These are phyloP conservation scores for Thera britannica DNA, from an alignment of 2,888 invertebrate species.

Conservation along the genomic window DNA sequence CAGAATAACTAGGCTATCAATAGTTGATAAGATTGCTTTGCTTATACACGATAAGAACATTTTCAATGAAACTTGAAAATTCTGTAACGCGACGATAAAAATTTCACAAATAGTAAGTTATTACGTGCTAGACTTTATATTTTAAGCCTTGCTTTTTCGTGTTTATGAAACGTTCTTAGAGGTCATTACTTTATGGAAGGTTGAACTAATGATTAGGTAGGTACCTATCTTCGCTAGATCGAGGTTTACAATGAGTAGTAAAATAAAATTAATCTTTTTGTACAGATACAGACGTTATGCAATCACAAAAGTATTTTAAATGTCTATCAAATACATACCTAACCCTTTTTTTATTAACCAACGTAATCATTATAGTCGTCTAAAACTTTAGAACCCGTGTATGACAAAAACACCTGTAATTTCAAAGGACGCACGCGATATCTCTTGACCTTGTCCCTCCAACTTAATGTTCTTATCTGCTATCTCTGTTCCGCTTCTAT, in stretches of 20 bases:
- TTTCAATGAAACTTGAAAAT: no score
- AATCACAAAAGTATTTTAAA: no score
- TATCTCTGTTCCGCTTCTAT: constrained; percentile 30
- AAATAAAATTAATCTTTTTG: no score
- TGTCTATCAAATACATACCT: no score
- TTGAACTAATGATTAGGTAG: not conserved
- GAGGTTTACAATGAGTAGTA: not conserved
- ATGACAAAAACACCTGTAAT: constrained; percentile 12
- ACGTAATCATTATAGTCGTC: not conserved
- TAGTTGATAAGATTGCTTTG: no score
- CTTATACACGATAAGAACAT: no score
- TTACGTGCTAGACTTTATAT: no score
- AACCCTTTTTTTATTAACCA: no score
- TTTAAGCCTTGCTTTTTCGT: not conserved
- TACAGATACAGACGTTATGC: not conserved
- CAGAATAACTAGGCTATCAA: no score
- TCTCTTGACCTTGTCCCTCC: constrained; percentile 6
- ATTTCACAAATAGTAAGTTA: no score
- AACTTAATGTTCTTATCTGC: not conserved
- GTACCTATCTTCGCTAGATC: not conserved
- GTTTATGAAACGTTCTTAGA: constrained; percentile 17
- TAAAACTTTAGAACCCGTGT: not conserved
- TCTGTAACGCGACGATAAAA: no score
- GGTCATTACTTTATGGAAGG: constrained; percentile 19
- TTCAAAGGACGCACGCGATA: not conserved